Percentiles rank a stretch among this genome's conserved stretches.
phyloP scores from a whole-genome alignment of 2,113 vertebrate genomes.

The Calyptommatus sinebrachiatus region DNA sequence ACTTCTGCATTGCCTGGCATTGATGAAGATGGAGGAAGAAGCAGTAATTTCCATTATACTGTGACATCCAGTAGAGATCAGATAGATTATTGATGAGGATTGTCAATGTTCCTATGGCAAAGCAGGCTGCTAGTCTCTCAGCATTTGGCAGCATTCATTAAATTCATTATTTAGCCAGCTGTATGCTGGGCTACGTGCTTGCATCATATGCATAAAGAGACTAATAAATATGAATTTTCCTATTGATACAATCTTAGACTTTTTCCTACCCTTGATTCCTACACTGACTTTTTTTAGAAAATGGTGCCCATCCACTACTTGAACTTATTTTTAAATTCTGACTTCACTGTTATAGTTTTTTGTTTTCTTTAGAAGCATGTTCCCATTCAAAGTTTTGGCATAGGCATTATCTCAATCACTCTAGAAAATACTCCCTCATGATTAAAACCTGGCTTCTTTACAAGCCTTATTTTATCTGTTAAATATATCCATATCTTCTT shows the following conservation, averaged over 20 bases:
- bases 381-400: constrained; percentile 20
- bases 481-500: constrained; percentile 51
- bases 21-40: neutral
- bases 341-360: neutral
- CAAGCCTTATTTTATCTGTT: constrained; percentile 51
- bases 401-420: constrained; percentile 37
- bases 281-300: neutral
- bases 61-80: constrained; percentile 16
- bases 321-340: constrained; percentile 20
- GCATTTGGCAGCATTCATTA: constrained; percentile 28
- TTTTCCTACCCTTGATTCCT: neutral
- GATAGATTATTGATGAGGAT: constrained; percentile 31
- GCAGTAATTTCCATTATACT: neutral
- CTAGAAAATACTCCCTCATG: constrained; percentile 43
- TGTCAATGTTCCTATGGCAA: constrained; percentile 6
- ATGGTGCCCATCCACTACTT: neutral
- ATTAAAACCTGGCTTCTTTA: constrained; percentile 49
- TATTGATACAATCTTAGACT: constrained; percentile 1
- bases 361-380: constrained; percentile 29
- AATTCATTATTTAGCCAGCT: constrained; percentile 26
- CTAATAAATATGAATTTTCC: neutral
- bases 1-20: neutral
- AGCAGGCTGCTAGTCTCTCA: constrained; percentile 10
- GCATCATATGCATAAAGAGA: neutral
- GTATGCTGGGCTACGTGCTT: neutral